Evolutionary conservation across 2,888 invertebrate species (phyloP).

Genomic region (Phorcus lineatus): DNA sequence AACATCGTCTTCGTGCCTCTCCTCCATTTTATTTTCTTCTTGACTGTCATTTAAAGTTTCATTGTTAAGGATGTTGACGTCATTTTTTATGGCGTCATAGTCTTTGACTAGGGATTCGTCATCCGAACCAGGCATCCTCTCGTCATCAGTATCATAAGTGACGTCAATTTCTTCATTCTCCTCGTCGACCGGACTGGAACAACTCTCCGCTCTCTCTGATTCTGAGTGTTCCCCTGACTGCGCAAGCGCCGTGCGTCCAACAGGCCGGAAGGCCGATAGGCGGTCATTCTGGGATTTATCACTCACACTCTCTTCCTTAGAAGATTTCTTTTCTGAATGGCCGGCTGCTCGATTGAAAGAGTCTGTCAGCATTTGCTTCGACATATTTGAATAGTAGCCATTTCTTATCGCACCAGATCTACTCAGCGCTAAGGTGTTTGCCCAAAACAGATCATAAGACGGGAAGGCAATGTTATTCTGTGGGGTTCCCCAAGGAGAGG

Average conservation of each 20-base stretch:
- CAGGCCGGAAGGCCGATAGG: slow-evolving; percentile 47
- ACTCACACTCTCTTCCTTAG: slow-evolving; percentile 2
- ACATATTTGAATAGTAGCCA: slow-evolving; percentile 24
- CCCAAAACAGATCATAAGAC: slow-evolving; percentile 58
- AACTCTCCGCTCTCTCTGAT: slow-evolving; percentile 8
- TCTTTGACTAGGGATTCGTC: slow-evolving; percentile 40
- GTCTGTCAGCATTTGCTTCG: background rate
- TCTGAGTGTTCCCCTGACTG: slow-evolving; percentile 8
- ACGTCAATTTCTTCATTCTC: slow-evolving; percentile 40
- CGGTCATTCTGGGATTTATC: slow-evolving; percentile 33
- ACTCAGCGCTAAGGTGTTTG: slow-evolving; percentile 42
- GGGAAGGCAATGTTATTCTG: slow-evolving; percentile 50
- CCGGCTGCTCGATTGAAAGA: background rate
- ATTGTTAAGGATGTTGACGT: background rate
- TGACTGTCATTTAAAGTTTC: background rate
- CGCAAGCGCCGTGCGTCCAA: slow-evolving; percentile 22
- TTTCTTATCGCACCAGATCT: slow-evolving; percentile 27
- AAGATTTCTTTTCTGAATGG: slow-evolving; percentile 6
- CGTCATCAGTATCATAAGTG: slow-evolving; percentile 33
- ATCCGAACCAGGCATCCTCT: slow-evolving; percentile 34
- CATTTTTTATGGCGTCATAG: slow-evolving; percentile 16
- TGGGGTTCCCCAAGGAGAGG: slow-evolving; percentile 40
- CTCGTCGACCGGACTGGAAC: slow-evolving; percentile 4
- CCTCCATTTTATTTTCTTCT: background rate
- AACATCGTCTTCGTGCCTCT: background rate